Evolutionary conservation across 2,888 invertebrate genomes (phyloP), one percentile per base, ranked within the genome.

Genomic region (Julus scandinavius): DNA sequence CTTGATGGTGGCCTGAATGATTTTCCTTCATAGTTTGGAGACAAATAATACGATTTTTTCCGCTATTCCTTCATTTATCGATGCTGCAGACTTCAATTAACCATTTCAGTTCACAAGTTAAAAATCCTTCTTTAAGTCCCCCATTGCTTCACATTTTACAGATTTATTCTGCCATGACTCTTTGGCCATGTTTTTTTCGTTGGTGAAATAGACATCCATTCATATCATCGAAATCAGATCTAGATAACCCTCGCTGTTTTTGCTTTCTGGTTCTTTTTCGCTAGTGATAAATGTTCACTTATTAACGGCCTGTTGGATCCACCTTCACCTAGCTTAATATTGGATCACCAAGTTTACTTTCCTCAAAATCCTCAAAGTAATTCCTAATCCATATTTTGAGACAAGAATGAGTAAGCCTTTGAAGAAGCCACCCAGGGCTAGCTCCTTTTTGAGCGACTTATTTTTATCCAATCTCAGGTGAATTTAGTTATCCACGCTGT

Each of bases 401-500:
- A 80, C 80, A 80, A 80, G 80, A 80, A 80, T 80, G 80, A 80
- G 80, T 80, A 80, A 80, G 80, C 80, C 80, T 80, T 80, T 38
- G 29, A 38, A 80, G 80, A 80, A 80, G 80, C 80, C 80, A 80
- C 80, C 80, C 80, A 80, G 38, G 80, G 80, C 80, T 80, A 80
- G 80, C 80, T 80, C 80, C 80, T 80, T 80, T 80, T 80, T 80
- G 80, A 80, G 80, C 80, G 80, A 80, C 38, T 80, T 80, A 80
- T 80, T 80, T 80, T 80, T 80, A 80, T 80, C 80, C 80, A 80
- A 80, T 80, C 80, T 80, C 80, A 80, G 80, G 80, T 80, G 80
- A 80, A 80, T 80, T 80, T 29, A 80, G 80, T 80, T 80, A 80
- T 80, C 29, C 80, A 29, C 80, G 80, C 80, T 80, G 80, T 80